Percentiles rank a stretch among this genome's conserved stretches.
Conservation (phyloP, 2,113 vertebrate genomes). For the Leptosomus discolor region DNA sequence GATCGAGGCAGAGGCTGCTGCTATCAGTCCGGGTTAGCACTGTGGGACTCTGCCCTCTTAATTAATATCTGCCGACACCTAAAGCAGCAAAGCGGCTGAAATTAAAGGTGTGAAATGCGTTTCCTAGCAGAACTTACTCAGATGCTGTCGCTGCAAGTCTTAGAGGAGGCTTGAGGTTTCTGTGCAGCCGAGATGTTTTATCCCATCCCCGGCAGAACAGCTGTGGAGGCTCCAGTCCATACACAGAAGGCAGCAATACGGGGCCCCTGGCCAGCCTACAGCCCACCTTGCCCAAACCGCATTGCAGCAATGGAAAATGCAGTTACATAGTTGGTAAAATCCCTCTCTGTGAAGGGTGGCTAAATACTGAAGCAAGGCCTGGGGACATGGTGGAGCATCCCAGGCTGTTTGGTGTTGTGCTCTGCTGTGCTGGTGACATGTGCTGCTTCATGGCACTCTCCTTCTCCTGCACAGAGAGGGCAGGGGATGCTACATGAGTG, state of each 20-base stretch:
- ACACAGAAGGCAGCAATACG: rapidly evolving
- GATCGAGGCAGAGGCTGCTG: background rate
- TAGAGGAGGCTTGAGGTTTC: background rate
- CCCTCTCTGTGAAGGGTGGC: background rate
- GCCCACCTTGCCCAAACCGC: background rate
- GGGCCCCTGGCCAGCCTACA: background rate
- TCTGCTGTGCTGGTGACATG: background rate
- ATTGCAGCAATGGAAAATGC: background rate
- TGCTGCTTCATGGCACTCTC: background rate
- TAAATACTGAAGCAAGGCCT: background rate
- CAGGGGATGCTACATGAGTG: background rate
- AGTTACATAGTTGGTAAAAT: background rate
- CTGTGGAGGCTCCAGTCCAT: rapidly evolving
- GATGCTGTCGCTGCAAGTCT: background rate
- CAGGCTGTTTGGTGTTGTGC: background rate
- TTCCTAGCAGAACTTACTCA: background rate
- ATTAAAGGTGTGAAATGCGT: background rate
- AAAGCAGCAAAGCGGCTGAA: background rate
- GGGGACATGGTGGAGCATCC: rapidly evolving
- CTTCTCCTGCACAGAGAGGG: background rate
- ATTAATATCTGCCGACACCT: background rate
- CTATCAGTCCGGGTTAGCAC: rapidly evolving
- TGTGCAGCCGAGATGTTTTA: background rate
- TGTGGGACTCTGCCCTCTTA: background rate
- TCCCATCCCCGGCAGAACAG: rapidly evolving